Conservation (phyloP, 2,797 vertebrate species). For the Ambastaia sidthimunki region DNA sequence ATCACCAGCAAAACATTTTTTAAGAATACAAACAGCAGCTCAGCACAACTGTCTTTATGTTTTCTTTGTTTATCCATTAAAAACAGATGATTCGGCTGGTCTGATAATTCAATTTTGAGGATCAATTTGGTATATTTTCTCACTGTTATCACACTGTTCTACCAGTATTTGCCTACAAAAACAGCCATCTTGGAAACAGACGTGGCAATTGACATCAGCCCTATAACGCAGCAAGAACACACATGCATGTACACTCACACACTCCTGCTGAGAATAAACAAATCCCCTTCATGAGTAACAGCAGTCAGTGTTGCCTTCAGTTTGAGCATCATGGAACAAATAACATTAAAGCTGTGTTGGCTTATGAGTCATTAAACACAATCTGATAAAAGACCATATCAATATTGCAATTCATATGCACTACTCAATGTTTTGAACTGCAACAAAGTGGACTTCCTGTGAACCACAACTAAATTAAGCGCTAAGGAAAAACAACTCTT, state of each 20-base stretch:
- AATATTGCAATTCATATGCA: neutral
- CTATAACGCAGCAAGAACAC: constrained; percentile 3
- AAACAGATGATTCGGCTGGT: neutral
- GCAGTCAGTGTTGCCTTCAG: neutral
- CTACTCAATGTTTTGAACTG: neutral
- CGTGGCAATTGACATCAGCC: constrained; percentile 41
- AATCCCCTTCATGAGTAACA: constrained; percentile 31
- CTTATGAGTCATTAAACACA: constrained; percentile 27
- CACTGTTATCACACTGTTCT: constrained; percentile 26
- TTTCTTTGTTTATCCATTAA: no score
- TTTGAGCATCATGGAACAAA: constrained; percentile 26
- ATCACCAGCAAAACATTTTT: no score
- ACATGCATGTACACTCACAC: neutral
- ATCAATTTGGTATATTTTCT: constrained; percentile 30
- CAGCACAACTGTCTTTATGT: no score
- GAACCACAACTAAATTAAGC: constrained; percentile 5
- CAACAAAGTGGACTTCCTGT: neutral
- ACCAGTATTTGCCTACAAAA: constrained; percentile 14
- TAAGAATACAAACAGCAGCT: no score
- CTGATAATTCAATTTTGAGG: neutral
- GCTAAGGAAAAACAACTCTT: constrained; percentile 11
- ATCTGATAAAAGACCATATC: constrained; percentile 30
- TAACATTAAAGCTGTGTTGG: neutral
- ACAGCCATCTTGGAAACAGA: constrained; percentile 49
- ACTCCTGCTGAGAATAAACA: constrained; percentile 28